phyloP scores from a whole-genome alignment of 2,113 vertebrate genomes.

The Ophthalmolycus amberensis region DNA sequence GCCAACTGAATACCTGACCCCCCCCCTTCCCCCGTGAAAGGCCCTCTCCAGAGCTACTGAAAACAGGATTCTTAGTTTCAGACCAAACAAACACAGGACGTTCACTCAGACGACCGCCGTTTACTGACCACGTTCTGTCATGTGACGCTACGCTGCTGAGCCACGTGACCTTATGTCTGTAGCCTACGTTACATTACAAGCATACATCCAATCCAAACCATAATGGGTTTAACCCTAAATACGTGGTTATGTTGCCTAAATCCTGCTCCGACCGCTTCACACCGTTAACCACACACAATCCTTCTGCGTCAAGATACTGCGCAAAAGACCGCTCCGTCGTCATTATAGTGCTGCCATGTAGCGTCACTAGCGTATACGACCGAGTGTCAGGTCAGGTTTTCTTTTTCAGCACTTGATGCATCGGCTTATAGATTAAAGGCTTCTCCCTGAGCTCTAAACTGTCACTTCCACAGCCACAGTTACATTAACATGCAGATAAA shows the following conservation, averaged over 20 bases:
- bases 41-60: neutral
- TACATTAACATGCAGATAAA: constrained; percentile 37
- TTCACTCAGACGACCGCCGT: too few relatives aligned
- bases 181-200: neutral
- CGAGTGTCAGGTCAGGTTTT: constrained; percentile 26
- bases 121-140: neutral
- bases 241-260: neutral
- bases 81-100: neutral
- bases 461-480: constrained; percentile 36
- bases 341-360: neutral
- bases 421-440: constrained; percentile 32
- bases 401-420: constrained; percentile 9
- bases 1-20: neutral
- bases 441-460: constrained; percentile 12
- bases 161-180: neutral
- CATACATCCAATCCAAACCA: neutral
- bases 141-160: neutral
- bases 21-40: neutral
- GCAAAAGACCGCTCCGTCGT: neutral
- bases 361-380: neutral
- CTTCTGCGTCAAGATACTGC: neutral
- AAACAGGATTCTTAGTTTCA: neutral
- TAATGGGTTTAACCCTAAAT: neutral
- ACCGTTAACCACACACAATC: too few relatives aligned
- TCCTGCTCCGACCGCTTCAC: too few relatives aligned